These are phyloP conservation scores for Cheumatopsyche charites DNA, from an alignment of 1,140 invertebrate genomes.

Conservation along the genomic window DNA sequence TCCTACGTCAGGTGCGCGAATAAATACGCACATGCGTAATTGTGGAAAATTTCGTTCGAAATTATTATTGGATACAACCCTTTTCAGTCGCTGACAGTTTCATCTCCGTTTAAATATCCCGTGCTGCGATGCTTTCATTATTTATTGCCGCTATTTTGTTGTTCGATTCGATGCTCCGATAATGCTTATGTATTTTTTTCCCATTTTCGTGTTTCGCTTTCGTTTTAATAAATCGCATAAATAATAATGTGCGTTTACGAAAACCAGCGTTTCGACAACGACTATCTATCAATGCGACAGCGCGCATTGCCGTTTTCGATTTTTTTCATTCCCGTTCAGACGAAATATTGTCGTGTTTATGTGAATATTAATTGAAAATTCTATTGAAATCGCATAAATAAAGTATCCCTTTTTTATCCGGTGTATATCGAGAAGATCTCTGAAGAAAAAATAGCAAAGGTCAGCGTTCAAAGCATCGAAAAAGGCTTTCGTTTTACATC, in stretches of 20 bases:
- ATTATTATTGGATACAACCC: slow-evolving; percentile 42
- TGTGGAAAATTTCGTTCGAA: slow-evolving; percentile 31
- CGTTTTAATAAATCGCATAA: slow-evolving; percentile 27
- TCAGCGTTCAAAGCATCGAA: slow-evolving; percentile 10
- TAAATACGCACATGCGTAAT: not conserved
- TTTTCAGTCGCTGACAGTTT: slow-evolving; percentile 37
- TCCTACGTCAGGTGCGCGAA: no score
- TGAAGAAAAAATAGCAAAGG: not conserved
- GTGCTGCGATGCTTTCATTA: slow-evolving; percentile 13
- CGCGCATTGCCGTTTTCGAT: no score
- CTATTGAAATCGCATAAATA: not conserved
- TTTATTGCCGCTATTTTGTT: slow-evolving; percentile 38
- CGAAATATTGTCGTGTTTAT: not conserved
- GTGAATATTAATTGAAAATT: no score
- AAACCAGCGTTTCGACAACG: slow-evolving; percentile 26
- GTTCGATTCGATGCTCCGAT: not conserved
- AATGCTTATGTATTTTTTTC: slow-evolving; percentile 15
- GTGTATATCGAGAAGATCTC: not conserved
- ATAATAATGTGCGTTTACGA: slow-evolving; percentile 15
- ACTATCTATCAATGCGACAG: slow-evolving; percentile 23
- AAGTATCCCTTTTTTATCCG: slow-evolving; percentile 5
- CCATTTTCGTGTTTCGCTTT: slow-evolving; percentile 1
- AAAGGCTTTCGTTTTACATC: slow-evolving; percentile 10
- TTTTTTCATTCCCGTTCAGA: not conserved
- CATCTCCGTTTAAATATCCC: slow-evolving; percentile 41